Base-by-base conservation (phyloP, 1,140 invertebrate genomes). In the Diuraphis noxia region DNA sequence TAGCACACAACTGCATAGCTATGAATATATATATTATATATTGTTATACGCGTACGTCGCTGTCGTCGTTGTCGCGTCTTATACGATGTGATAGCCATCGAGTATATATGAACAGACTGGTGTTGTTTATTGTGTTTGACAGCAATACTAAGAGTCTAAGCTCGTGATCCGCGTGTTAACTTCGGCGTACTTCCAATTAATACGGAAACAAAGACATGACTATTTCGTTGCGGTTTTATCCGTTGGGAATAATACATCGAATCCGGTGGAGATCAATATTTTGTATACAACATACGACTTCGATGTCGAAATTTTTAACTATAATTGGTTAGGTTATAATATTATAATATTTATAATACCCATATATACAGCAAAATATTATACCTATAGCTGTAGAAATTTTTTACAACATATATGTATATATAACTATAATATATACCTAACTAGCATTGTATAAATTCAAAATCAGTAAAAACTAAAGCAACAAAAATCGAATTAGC, bases 151-250 rank as follows among this genome's bases (percentile, higher is more conserved):
- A 41, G 40, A 30, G 63, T 72, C 21, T 25, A 19, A 79, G 21
- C 88, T 90, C 88, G 88, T 90, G 88, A 90, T 90, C 41, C 56
- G 88, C 38, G 88, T 90, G 63, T 90, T 90, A 90, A 90, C 63
- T 46, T 72, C n/a, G 34, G 19, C 8, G 46, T 36, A 52, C 72
- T 90, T 46, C 63, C 88, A 79, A 90, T 90, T 43, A 52, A 36
- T 84, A 84, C 30, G 82, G 46, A 84, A 84, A 84, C 30, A 43
- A 84, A 84, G 40, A 46, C 23, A n/a, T 49, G 46, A 36, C 25
- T 82, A 36, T 79, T 23, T 79, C 21, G 34, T 36, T 23, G 21
- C 5, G 10, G 30, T 82, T 82, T 21, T 40, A 23, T 84, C 25
- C 40, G 30, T 84, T 43, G 17, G 43, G 30, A n/a, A 72, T 72